phyloP scores from a whole-genome alignment of 2,797 vertebrate genomes.

The Rhyacichthys aspro region DNA sequence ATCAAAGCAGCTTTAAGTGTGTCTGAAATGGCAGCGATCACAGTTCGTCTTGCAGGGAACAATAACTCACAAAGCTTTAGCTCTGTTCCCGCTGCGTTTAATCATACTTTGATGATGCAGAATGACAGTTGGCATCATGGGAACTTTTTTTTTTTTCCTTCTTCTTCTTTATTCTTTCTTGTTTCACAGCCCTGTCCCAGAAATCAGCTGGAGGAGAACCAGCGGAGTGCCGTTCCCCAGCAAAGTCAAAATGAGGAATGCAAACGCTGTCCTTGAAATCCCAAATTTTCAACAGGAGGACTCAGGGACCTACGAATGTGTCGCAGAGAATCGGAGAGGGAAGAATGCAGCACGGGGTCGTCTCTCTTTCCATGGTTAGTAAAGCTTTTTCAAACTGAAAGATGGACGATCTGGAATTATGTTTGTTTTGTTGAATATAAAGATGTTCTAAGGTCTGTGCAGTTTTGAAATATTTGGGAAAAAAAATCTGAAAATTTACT shows the following conservation, averaged over 20 bases:
- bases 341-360: conserved; percentile 90
- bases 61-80: conserved; percentile 36
- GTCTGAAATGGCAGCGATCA: conserved; percentile 40
- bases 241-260: conserved; percentile 90
- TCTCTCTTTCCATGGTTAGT: conserved; percentile 92
- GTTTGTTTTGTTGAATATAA: too few relatives aligned
- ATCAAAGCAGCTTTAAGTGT: conserved; percentile 53
- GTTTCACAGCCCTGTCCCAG: conserved; percentile 88
- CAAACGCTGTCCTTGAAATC: conserved; percentile 90
- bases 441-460: too few relatives aligned
- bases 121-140: conserved; percentile 49
- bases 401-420: conserved; percentile 3
- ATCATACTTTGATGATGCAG: conserved; percentile 50
- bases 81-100: conserved; percentile 25
- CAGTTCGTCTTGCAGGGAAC: conserved; percentile 47
- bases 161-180: too few relatives aligned
- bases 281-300: conserved; percentile 94
- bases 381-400: conserved; percentile 26
- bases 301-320: conserved; percentile 90
- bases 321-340: conserved; percentile 92
- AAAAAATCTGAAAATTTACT: too few relatives aligned
- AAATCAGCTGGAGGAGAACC: conserved; percentile 93
- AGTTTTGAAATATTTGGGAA: too few relatives aligned
- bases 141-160: conserved; percentile 48
- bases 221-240: conserved; percentile 89